phyloP scores from a whole-genome alignment of 2,797 vertebrate species.

The Euthynnus affinis region DNA sequence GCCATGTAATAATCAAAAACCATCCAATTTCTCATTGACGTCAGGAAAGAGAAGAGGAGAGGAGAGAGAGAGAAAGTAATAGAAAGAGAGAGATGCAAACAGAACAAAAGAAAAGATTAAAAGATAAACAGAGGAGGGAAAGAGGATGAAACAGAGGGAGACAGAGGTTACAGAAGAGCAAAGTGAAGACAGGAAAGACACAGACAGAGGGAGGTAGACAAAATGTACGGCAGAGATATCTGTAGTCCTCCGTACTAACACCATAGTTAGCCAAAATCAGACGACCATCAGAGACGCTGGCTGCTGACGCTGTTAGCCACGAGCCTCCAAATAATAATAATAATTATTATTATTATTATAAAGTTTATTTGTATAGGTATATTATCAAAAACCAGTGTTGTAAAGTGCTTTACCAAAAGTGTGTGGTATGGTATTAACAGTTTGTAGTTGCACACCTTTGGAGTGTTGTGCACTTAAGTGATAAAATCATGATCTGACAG shows the following conservation, averaged over 20 bases:
- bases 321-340: neutral
- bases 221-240: neutral
- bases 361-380: no score
- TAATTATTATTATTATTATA: no score
- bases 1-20: slow-evolving; percentile 77
- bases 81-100: slow-evolving; percentile 41
- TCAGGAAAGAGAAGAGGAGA: slow-evolving; percentile 61
- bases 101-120: slow-evolving; percentile 58
- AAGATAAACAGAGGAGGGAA: slow-evolving; percentile 41
- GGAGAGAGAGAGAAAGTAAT: slow-evolving; percentile 3
- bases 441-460: no score
- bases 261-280: neutral
- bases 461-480: no score
- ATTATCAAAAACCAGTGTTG: no score
- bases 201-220: neutral
- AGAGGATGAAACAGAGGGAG: neutral
- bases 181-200: neutral
- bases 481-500: no score
- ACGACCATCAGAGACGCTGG: slow-evolving; percentile 1
- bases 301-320: neutral
- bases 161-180: slow-evolving; percentile 3
- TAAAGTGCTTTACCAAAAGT: no score
- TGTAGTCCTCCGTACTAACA: slow-evolving; percentile 13
- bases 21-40: slow-evolving; percentile 76
- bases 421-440: no score